Evolutionary conservation across 1,140 invertebrate genomes (phyloP).

Genomic region (Hypsibius dujardini): DNA sequence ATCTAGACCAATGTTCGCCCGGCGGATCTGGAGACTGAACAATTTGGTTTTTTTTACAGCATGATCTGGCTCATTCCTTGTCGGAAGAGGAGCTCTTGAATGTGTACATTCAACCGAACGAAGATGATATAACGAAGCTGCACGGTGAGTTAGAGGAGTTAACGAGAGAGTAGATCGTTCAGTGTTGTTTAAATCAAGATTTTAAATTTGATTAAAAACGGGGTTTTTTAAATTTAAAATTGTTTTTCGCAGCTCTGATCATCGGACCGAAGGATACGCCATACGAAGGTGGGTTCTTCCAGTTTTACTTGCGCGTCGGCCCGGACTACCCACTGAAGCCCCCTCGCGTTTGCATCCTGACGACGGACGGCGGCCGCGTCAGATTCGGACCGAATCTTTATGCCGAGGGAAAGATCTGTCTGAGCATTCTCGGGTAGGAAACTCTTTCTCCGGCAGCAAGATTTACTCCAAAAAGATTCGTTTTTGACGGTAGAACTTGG

Average conservation of each 20-base stretch:
- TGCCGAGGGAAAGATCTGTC: neutral
- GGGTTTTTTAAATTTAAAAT: too few species aligned
- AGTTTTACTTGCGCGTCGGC: constrained; percentile 38
- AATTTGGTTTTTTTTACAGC: neutral
- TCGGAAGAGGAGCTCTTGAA: constrained; percentile 2
- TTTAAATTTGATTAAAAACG: too few species aligned
- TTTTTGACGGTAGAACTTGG: neutral
- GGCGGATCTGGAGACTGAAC: too few species aligned
- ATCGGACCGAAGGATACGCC: constrained; percentile 47
- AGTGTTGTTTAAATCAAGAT: too few species aligned
- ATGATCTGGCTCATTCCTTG: neutral
- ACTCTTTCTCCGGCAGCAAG: neutral
- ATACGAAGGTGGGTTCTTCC: constrained; percentile 43
- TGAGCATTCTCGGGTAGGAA: constrained; percentile 9
- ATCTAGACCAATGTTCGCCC: too few species aligned
- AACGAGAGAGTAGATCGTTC: too few species aligned
- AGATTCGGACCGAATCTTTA: constrained; percentile 40
- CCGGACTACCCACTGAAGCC: constrained; percentile 37
- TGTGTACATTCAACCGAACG: constrained; percentile 23
- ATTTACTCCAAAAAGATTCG: neutral
- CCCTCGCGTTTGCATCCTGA: constrained; percentile 44
- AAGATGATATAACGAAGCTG: constrained; percentile 27
- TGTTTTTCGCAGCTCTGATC: constrained; percentile 33
- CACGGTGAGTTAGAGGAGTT: too few species aligned
- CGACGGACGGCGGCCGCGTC: constrained; percentile 42